A percentile compares a stretch with the other conserved stretches of the same genome.
phyloP scores from a whole-genome alignment of 1,140 invertebrate genomes.

The Pseudomyrmex dendroicus region DNA sequence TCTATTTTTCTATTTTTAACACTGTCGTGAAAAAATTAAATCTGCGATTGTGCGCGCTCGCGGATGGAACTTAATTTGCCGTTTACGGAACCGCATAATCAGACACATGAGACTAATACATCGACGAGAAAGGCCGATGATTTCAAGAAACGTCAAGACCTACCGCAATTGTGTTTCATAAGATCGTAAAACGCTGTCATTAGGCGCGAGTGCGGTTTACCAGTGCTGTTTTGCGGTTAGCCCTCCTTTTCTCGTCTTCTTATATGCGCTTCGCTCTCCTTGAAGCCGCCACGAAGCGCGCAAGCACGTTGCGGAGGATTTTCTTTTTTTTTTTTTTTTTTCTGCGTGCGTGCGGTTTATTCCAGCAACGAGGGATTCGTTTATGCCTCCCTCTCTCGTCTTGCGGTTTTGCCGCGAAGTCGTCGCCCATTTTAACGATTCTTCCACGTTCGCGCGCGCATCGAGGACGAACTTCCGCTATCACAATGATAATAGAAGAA shows the following conservation, averaged over 20 bases:
- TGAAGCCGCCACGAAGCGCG: conserved; percentile 50
- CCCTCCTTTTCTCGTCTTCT: conserved; percentile 67
- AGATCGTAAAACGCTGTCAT: conserved; percentile 78
- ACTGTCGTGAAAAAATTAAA: not conserved
- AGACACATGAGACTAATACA: not conserved
- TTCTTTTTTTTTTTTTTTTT: conserved; percentile 33
- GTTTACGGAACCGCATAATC: not conserved
- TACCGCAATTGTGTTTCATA: conserved; percentile 76
- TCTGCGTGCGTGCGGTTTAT: conserved; percentile 60
- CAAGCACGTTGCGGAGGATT: conserved; percentile 24
- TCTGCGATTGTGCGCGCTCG: not conserved
- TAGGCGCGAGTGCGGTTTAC: conserved; percentile 76
- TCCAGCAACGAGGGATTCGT: conserved; percentile 41
- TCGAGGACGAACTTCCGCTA: conserved; percentile 1
- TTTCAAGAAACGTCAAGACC: conserved; percentile 29
- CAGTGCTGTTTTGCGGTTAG: conserved; percentile 74
- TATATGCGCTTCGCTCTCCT: conserved; percentile 41
- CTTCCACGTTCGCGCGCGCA: conserved; percentile 19
- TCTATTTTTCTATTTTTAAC: conserved; percentile 2
- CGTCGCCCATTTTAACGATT: conserved; percentile 47
- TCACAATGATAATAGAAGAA: too few relatives aligned
- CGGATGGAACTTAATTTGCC: not conserved
- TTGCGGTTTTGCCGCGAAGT: conserved; percentile 32
- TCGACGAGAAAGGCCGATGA: conserved; percentile 1
- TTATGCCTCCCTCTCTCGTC: conserved; percentile 2